Conservation (phyloP, 2,888 invertebrate species). For the Platycnemis pennipes region DNA sequence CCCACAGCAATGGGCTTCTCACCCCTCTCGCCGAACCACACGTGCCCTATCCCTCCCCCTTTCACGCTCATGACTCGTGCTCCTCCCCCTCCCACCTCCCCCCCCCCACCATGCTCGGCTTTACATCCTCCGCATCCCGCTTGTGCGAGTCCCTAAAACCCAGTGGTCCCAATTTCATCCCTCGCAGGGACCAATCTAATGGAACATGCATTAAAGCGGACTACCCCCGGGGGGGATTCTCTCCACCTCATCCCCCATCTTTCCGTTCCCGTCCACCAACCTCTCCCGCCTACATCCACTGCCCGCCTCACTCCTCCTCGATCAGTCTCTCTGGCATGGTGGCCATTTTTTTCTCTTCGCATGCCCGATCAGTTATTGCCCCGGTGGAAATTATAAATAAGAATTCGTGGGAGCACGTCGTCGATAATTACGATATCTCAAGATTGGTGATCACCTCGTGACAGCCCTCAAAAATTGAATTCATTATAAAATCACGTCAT, state of each 20-base stretch:
- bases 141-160: constrained; percentile 50
- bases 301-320: not conserved
- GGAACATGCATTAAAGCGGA: constrained; percentile 62
- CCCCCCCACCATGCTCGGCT: too few species aligned
- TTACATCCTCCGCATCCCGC: not conserved
- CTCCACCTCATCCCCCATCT: not conserved
- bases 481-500: too few species aligned
- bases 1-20: not conserved
- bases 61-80: not conserved
- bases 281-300: not conserved
- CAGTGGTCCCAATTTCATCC: constrained; percentile 63
- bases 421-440: too few species aligned
- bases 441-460: too few species aligned
- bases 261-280: not conserved
- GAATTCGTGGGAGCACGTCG: too few species aligned
- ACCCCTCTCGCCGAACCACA: not conserved
- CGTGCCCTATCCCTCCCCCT: not conserved
- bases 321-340: not conserved
- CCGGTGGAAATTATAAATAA: too few species aligned
- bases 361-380: too few species aligned
- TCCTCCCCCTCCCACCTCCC: not conserved
- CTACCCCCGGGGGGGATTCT: not conserved
- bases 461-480: too few species aligned
- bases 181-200: constrained; percentile 66
- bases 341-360: too few species aligned